phyloP scores from a whole-genome alignment of 2,888 invertebrate species.

The Eristalinus sepulchralis region DNA sequence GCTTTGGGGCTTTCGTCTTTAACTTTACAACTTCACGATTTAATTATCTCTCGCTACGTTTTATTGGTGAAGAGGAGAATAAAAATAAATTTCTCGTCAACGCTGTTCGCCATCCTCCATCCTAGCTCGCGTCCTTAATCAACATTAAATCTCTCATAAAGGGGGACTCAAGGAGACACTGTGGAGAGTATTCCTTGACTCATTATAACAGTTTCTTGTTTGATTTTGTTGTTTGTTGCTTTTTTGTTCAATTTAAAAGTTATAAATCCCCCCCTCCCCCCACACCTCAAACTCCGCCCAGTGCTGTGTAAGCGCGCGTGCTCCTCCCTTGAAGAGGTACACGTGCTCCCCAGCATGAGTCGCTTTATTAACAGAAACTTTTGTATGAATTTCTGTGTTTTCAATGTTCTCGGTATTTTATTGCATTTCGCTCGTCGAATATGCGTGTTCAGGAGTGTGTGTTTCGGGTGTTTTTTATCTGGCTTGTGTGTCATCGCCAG shows the following conservation, averaged over 20 bases:
- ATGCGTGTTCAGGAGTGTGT: not conserved
- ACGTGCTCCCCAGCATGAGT: constrained; percentile 7
- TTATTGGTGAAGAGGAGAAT: not conserved
- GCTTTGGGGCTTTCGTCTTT: not conserved
- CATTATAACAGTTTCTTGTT: constrained; percentile 23
- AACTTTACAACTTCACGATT: not conserved
- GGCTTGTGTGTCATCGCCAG: constrained; percentile 48
- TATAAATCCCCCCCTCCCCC: constrained; percentile 45
- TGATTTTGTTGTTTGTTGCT: not conserved
- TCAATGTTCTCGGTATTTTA: constrained; percentile 29
- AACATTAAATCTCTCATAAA: not conserved
- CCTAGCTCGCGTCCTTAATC: not conserved
- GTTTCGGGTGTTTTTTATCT: constrained; percentile 19
- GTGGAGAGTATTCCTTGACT: constrained; percentile 5
- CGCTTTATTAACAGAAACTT: constrained; percentile 49
- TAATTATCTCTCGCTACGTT: not conserved
- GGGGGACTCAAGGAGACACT: not conserved
- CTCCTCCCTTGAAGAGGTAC: constrained; percentile 4
- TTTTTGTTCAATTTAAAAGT: constrained; percentile 55
- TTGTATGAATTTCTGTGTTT: constrained; percentile 47
- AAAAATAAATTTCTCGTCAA: not conserved
- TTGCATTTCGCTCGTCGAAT: not conserved
- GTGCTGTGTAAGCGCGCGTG: not conserved
- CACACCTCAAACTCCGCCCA: too few relatives aligned
- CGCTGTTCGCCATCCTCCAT: not conserved